These are phyloP conservation scores for Ariopsis seemanni DNA, from an alignment of 2,113 vertebrate species.

Conservation along the genomic window DNA sequence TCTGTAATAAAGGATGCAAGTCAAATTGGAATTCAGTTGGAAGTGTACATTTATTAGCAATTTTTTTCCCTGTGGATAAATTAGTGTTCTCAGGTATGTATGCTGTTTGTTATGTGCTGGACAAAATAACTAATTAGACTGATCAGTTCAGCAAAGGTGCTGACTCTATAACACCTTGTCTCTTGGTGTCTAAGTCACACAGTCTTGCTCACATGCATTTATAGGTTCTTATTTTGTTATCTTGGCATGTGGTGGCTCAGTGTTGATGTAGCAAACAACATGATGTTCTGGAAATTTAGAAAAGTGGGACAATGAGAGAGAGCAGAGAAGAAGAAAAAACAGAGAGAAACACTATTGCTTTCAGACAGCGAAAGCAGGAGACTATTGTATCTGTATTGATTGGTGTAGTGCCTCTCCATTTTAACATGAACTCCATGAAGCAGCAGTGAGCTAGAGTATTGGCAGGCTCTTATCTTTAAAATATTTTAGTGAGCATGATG, in stretches of 20 bases:
- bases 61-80: neutral
- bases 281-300: slow-evolving; percentile 47
- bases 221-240: slow-evolving; percentile 24
- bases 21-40: neutral
- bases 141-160: neutral
- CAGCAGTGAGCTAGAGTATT: slow-evolving; percentile 69
- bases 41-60: neutral
- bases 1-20: neutral
- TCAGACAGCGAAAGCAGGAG: slow-evolving; percentile 65
- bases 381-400: slow-evolving; percentile 80
- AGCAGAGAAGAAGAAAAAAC: slow-evolving; percentile 53
- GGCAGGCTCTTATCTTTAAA: slow-evolving; percentile 68
- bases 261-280: slow-evolving; percentile 41
- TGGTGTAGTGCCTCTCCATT: slow-evolving; percentile 72
- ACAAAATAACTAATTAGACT: neutral
- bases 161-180: neutral
- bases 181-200: neutral
- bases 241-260: neutral
- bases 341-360: slow-evolving; percentile 57
- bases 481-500: slow-evolving; percentile 78
- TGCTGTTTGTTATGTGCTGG: neutral
- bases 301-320: slow-evolving; percentile 3
- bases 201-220: neutral
- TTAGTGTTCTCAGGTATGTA: neutral
- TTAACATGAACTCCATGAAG: slow-evolving; percentile 74